These are phyloP conservation scores for Bombus ignitus DNA, from an alignment of 1,140 invertebrate genomes.

Conservation along the genomic window DNA sequence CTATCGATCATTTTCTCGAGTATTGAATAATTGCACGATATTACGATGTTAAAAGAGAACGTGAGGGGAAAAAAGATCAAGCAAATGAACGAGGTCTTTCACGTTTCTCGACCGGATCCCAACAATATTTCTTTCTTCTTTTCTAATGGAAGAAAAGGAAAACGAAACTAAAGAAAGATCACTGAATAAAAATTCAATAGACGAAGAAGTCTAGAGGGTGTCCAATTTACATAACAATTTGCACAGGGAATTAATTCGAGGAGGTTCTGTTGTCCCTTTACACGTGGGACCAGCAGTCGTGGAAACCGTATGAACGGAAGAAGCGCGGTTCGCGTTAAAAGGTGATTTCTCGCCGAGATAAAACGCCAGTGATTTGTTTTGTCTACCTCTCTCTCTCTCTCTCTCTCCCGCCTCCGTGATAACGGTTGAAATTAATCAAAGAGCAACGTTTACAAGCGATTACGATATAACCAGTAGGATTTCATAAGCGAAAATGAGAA, in stretches of 20 bases:
- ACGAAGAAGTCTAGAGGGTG: neutral
- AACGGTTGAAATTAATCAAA: conserved; percentile 12
- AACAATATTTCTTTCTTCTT: neutral
- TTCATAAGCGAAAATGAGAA: no score
- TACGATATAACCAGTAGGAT: neutral
- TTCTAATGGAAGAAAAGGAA: neutral
- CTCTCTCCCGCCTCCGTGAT: neutral
- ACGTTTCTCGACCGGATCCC: no score
- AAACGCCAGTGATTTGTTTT: conserved; percentile 17
- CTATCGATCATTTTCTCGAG: neutral
- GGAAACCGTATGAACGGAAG: neutral
- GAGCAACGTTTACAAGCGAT: neutral
- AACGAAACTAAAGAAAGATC: neutral
- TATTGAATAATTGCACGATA: neutral
- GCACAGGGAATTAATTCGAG: conserved; percentile 18
- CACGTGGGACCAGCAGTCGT: neutral
- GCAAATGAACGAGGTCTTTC: neutral
- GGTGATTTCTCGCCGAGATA: conserved; percentile 18
- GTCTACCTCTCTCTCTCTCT: neutral
- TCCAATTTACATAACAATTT: conserved; percentile 13
- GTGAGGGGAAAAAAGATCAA: neutral
- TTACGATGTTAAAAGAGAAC: neutral
- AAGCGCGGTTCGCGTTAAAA: conserved; percentile 10
- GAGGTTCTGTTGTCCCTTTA: neutral
- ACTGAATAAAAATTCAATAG: neutral